These are phyloP conservation scores for Diorhabda carinulata DNA, from an alignment of 1,140 invertebrate species.

Conservation along the genomic window DNA sequence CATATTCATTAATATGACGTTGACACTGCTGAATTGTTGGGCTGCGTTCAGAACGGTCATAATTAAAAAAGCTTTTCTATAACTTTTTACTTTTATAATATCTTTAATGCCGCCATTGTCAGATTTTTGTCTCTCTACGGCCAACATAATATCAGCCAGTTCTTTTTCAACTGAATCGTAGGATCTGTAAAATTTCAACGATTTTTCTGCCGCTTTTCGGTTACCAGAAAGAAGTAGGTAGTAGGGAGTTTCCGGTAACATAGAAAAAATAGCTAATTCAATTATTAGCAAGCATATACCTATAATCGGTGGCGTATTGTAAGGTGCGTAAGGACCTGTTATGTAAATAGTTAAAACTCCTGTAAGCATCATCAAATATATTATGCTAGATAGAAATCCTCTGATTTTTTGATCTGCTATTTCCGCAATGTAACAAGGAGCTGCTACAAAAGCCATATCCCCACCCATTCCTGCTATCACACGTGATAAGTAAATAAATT, in stretches of 20 bases:
- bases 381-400: conserved; percentile 33
- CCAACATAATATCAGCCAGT: conserved; percentile 31
- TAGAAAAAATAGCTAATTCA: conserved; percentile 14
- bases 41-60: conserved; percentile 35
- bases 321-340: conserved; percentile 30
- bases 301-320: conserved; percentile 30
- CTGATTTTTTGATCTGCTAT: conserved; percentile 38
- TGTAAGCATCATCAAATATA: conserved; percentile 36
- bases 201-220: conserved; percentile 22
- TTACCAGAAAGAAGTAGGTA: conserved; percentile 34
- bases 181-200: conserved; percentile 53
- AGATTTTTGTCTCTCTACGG: conserved; percentile 31
- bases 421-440: conserved; percentile 40
- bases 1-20: conserved; percentile 56
- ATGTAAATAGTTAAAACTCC: conserved; percentile 35
- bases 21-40: conserved; percentile 36
- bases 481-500: conserved; percentile 49
- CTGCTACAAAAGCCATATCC: conserved; percentile 36
- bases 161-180: conserved; percentile 45
- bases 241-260: conserved; percentile 36
- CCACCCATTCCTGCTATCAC: conserved; percentile 35
- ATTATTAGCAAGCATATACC: conserved; percentile 21
- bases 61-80: conserved; percentile 36
- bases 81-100: conserved; percentile 33
- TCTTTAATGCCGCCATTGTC: conserved; percentile 34